Base-by-base conservation (phyloP, 2,888 invertebrate species). In the Xylocampa areola region DNA sequence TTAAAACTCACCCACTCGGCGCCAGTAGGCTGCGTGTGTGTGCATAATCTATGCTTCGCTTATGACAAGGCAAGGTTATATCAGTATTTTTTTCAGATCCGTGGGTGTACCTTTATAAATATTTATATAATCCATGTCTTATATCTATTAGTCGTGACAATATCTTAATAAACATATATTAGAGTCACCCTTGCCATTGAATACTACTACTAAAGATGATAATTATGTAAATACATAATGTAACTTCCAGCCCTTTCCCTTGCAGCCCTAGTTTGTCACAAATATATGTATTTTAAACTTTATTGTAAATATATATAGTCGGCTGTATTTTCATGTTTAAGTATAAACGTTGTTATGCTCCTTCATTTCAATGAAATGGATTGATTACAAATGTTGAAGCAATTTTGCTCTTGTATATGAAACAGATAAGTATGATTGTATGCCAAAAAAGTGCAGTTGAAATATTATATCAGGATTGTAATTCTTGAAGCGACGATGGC, bases 161-260 rank as follows among this genome's bases (percentile, higher is more conserved):
- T 32, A 37, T 6, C 13, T 11, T 48, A 19, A 19, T 10, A 30
- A 11, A 4, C 11, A 32, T 25, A 14, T 41, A 25, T 21, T n/a
- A 5, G 32, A 23, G 32, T 52, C 21, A 54, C 27, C 54, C 45
- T 27, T 41, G 35, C 25, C 35, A 32, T 53, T 4, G 37, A n/a
- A n/a, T n/a, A 21, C 11, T 47, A 41, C 11, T 0, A 47, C 7
- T 5, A 13, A 29, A 6, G 7, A 4, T 27, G 4, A n/a, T n/a
- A n/a, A n/a, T 33, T 13, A 58, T 32, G 10, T 50, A 51, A 35
- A 36, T 54, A 41, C n/a, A 37, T 23, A 25, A 21, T 37, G 11
- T 30, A 25, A 43, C 64, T 64, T 64, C 70, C 69, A 54, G 8
- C 19, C 10, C 27, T 29, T 8, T 68, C 63, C 64, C 65, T 63